A percentile compares a stretch with the other conserved stretches of the same genome.
Evolutionary conservation across 2,888 invertebrate species (phyloP).

Genomic region (Lasioglossum lativentre): DNA sequence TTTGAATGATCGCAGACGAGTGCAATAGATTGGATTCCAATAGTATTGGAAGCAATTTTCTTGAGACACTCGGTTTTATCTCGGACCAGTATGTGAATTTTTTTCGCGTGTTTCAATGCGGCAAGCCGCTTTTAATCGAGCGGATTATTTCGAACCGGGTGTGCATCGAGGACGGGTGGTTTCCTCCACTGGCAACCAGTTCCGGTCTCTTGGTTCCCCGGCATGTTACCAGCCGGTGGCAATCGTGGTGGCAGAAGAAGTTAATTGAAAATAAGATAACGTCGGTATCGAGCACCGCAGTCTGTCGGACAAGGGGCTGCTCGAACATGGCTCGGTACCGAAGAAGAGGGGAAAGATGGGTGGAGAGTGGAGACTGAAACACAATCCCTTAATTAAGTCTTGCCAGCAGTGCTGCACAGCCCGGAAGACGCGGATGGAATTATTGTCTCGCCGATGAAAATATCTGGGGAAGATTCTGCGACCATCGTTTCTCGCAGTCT

Average conservation of each 20-base stretch:
- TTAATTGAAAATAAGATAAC: conserved; percentile 74
- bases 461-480: conserved; percentile 29
- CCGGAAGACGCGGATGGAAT: conserved; percentile 56
- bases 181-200: conserved; percentile 32
- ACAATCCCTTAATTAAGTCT: conserved; percentile 71
- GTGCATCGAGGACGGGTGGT: conserved; percentile 15
- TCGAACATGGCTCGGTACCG: conserved; percentile 23
- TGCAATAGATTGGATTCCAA: too few species aligned
- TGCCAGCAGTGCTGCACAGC: conserved; percentile 40
- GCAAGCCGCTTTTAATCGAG: conserved; percentile 34
- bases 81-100: neutral
- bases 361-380: conserved; percentile 52
- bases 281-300: conserved; percentile 47
- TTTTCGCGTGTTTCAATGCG: neutral
- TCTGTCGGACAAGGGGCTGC: conserved; percentile 21
- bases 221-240: conserved; percentile 58
- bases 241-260: conserved; percentile 67
- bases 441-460: conserved; percentile 57
- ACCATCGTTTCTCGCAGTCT: conserved; percentile 23
- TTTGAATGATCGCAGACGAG: neutral
- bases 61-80: neutral
- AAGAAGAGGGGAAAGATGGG: conserved; percentile 39
- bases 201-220: conserved; percentile 47
- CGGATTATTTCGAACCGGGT: conserved; percentile 42
- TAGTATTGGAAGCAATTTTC: neutral